Percentiles rank a stretch among this genome's conserved stretches.
These are phyloP conservation scores for Megaustenia siamemsis DNA, from an alignment of 2,888 invertebrate genomes.

Conservation along the genomic window DNA sequence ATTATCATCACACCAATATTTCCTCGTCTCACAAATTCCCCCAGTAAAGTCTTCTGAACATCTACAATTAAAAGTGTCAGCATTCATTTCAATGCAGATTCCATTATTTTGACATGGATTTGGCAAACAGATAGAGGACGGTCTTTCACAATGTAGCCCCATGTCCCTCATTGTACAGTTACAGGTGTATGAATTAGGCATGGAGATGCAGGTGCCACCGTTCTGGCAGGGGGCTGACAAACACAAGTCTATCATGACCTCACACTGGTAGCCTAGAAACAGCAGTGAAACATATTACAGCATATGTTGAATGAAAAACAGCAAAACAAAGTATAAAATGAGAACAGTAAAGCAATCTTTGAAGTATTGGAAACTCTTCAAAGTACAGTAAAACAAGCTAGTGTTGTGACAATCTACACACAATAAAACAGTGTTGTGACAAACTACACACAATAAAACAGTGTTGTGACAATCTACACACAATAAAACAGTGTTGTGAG, in stretches of 20 bases:
- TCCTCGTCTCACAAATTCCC: slow-evolving; percentile 55
- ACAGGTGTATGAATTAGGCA: slow-evolving; percentile 37
- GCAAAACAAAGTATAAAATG: not conserved
- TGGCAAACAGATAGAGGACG: slow-evolving; percentile 49
- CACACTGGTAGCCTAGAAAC: slow-evolving; percentile 60
- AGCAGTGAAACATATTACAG: not conserved
- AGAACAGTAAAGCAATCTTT: not conserved
- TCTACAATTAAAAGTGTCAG: slow-evolving; percentile 54
- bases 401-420: no score
- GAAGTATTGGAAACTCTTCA: no score
- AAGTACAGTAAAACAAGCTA: no score
- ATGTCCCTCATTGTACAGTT: slow-evolving; percentile 24
- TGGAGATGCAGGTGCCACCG: slow-evolving; percentile 40
- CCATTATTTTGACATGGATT: slow-evolving; percentile 59
- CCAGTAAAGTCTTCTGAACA: slow-evolving; percentile 61
- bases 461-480: no score
- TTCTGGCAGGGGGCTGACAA: slow-evolving; percentile 48
- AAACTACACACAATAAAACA: no score
- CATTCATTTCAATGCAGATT: slow-evolving; percentile 18
- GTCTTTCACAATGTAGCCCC: slow-evolving; percentile 54
- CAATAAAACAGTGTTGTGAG: no score
- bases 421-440: no score
- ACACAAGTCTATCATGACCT: slow-evolving; percentile 52
- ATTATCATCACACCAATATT: slow-evolving; percentile 48
- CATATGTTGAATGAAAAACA: not conserved